Conservation (phyloP, 2,888 invertebrate species). For the Anticlea derivata region DNA sequence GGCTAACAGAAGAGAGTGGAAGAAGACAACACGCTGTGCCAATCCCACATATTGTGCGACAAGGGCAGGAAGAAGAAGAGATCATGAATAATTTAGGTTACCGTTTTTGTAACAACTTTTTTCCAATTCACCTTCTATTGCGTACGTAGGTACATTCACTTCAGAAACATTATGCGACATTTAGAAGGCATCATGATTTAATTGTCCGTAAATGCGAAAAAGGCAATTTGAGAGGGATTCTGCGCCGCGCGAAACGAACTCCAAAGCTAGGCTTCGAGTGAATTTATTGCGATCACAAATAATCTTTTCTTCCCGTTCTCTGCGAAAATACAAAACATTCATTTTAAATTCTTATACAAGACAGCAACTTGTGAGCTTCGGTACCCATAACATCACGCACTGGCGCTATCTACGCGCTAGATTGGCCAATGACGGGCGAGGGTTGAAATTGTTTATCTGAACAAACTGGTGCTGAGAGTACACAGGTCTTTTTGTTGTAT, state of each 20-base stretch:
- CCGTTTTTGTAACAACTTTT: no score
- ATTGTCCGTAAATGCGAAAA: constrained; percentile 58
- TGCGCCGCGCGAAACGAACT: constrained; percentile 36
- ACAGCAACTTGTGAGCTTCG: constrained; percentile 30
- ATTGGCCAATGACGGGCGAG: no score
- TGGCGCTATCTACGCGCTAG: no score
- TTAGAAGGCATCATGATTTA: constrained; percentile 45
- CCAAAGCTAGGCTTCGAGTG: constrained; percentile 49
- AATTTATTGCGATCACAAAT: constrained; percentile 66
- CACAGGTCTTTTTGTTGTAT: neutral
- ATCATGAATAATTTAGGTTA: no score
- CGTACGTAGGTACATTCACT: constrained; percentile 1
- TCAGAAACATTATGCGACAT: constrained; percentile 22
- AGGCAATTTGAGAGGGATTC: constrained; percentile 56
- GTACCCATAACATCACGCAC: neutral
- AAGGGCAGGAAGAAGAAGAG: no score
- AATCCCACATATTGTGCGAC: no score
- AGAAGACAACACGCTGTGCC: no score
- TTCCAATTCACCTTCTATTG: no score
- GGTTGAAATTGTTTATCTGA: no score
- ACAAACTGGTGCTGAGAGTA: neutral
- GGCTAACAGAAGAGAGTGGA: no score
- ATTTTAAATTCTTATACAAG: constrained; percentile 47
- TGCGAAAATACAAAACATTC: constrained; percentile 42
- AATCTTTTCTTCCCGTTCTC: constrained; percentile 51